A percentile compares a stretch with the other conserved stretches of the same genome.
Conservation (phyloP, 2,797 vertebrate genomes). For the Lerista edwardsae region DNA sequence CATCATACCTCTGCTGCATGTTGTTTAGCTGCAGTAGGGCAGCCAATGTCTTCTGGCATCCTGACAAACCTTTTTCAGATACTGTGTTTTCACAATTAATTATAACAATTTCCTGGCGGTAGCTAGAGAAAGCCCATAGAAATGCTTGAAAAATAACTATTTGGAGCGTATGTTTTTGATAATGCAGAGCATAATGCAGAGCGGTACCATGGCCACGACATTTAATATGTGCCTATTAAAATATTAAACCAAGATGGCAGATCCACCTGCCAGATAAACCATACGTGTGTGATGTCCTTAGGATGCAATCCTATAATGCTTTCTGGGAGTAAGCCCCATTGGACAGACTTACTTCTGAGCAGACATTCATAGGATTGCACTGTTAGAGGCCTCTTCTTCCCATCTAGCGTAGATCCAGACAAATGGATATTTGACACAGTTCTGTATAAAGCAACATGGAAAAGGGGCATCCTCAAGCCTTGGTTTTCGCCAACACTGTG, state of each 20-base stretch:
- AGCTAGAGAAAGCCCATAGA: slow-evolving; percentile 27
- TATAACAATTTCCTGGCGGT: slow-evolving; percentile 44
- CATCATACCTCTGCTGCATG: neutral
- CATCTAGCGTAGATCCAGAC: neutral
- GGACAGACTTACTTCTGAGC: too few species aligned
- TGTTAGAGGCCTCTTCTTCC: neutral
- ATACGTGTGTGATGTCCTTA: neutral
- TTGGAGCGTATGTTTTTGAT: slow-evolving; percentile 29
- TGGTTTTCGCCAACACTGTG: too few species aligned
- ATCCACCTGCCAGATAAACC: slow-evolving; percentile 17
- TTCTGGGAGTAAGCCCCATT: too few species aligned
- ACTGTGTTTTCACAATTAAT: slow-evolving; percentile 29
- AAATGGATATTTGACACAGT: neutral
- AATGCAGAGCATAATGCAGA: neutral
- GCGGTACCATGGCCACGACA: neutral
- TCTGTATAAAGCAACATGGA: neutral
- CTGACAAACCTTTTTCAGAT: slow-evolving; percentile 44
- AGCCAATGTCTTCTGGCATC: slow-evolving; percentile 28
- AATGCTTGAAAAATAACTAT: slow-evolving; percentile 25
- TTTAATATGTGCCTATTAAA: slow-evolving; percentile 22
- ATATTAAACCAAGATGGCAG: slow-evolving; percentile 23
- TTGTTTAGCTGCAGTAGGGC: slow-evolving; percentile 11
- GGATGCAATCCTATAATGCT: too few species aligned
- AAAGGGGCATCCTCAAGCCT: neutral
- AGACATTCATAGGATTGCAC: too few species aligned